phyloP scores from a whole-genome alignment of 1,140 invertebrate genomes.

The Ceratitis capitata region DNA sequence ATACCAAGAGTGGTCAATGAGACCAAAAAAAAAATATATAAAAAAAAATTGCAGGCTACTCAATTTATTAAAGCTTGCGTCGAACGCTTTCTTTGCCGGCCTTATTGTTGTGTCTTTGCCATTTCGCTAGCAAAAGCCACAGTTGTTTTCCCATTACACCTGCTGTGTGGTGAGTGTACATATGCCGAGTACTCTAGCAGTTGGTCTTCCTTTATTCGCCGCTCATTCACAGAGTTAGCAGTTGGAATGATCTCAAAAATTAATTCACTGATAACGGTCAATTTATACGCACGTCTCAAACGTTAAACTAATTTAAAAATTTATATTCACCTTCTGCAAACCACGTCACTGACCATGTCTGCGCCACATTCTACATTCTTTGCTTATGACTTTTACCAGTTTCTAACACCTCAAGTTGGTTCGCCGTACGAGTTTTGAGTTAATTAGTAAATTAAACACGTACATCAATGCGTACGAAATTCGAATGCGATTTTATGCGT shows the following conservation, averaged over 20 bases:
- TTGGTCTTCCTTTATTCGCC: neutral
- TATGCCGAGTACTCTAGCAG: neutral
- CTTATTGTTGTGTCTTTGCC: neutral
- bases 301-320: neutral
- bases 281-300: conserved; percentile 29
- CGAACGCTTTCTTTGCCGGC: neutral
- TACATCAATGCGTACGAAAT: neutral
- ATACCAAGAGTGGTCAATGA: neutral
- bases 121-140: neutral
- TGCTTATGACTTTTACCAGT: neutral
- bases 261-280: conserved; percentile 30
- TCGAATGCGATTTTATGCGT: neutral
- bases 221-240: neutral
- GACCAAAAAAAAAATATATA: neutral
- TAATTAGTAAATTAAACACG: neutral
- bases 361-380: neutral
- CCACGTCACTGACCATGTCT: neutral
- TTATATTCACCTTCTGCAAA: neutral
- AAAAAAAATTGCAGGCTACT: neutral
- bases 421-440: neutral
- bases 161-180: neutral
- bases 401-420: too few relatives aligned
- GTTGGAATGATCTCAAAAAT: neutral
- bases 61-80: neutral
- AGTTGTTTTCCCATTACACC: neutral